These are phyloP conservation scores for Ernsta delagoae DNA, from an alignment of 2,888 invertebrate genomes.

Conservation along the genomic window DNA sequence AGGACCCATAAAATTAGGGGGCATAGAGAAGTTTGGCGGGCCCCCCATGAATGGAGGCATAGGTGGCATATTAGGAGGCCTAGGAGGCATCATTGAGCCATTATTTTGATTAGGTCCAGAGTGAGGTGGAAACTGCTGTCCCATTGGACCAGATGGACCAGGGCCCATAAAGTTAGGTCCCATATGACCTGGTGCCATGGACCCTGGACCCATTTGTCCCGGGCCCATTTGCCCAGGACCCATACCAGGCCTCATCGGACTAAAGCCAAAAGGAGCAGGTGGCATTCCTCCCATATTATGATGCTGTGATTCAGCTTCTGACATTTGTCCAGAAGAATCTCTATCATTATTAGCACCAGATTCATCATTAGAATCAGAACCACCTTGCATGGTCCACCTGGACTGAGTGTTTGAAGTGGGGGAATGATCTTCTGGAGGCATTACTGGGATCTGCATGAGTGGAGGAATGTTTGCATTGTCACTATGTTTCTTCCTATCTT, in stretches of 20 bases:
- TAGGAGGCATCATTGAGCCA: constrained; percentile 50
- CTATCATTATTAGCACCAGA: constrained; percentile 50
- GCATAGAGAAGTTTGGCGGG: constrained; percentile 71
- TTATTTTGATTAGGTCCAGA: constrained; percentile 48
- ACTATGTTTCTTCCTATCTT: constrained; percentile 60
- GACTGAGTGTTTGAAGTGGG: constrained; percentile 46
- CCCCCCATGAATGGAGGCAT: constrained; percentile 66
- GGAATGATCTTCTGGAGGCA: constrained; percentile 59
- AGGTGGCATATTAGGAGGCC: constrained; percentile 57
- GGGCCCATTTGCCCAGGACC: constrained; percentile 20
- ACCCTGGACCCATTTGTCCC: constrained; percentile 48
- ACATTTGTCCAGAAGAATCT: constrained; percentile 13
- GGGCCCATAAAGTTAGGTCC: constrained; percentile 45
- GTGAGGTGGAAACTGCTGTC: constrained; percentile 38
- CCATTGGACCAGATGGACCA: constrained; percentile 41
- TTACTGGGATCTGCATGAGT: constrained; percentile 70
- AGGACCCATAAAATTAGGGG: constrained; percentile 73
- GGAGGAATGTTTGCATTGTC: constrained; percentile 62
- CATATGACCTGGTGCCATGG: constrained; percentile 49
- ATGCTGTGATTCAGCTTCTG: constrained; percentile 38
- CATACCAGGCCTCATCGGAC: constrained; percentile 38
- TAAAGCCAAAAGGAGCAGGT: constrained; percentile 42
- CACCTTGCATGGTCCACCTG: constrained; percentile 56
- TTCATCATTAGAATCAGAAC: constrained; percentile 52
- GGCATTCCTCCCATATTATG: constrained; percentile 41